Evolutionary conservation across 2,888 invertebrate species (phyloP).

Genomic region (Drosophila lacicola): DNA sequence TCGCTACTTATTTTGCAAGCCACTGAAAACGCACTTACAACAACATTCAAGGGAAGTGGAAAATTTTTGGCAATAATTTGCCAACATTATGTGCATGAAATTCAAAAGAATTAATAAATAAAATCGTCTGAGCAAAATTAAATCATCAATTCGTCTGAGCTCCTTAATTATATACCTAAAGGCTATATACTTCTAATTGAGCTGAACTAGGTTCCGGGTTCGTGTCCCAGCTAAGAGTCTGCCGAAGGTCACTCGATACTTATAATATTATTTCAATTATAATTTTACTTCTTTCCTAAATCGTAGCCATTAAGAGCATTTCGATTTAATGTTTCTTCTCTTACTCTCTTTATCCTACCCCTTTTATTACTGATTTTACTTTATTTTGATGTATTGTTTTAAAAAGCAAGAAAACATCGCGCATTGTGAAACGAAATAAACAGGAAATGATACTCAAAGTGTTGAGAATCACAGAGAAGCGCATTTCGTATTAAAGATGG

Average conservation of each 20-base stretch:
- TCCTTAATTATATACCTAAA: neutral
- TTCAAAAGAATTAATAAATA: no score
- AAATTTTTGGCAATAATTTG: slow-evolving; percentile 5
- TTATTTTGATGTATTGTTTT: neutral
- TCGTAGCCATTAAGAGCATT: neutral
- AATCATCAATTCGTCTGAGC: no score
- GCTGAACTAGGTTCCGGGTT: neutral
- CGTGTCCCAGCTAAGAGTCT: neutral
- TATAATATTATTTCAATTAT: neutral
- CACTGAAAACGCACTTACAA: neutral
- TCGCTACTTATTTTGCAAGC: slow-evolving; percentile 34
- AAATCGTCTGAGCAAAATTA: no score
- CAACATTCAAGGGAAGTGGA: slow-evolving; percentile 3
- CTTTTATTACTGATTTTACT: neutral
- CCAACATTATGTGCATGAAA: neutral
- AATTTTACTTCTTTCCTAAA: neutral
- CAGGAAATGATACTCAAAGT: neutral
- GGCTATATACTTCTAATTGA: slow-evolving; percentile 1
- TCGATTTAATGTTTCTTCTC: neutral
- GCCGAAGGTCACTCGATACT: neutral
- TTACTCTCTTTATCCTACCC: neutral
- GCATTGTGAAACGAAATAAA: neutral
- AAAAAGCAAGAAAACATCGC: no score
- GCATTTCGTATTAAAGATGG: neutral
- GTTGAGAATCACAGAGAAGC: slow-evolving; percentile 1